phyloP scores from a whole-genome alignment of 2,797 vertebrate genomes.

The Cynopterus sphinx region DNA sequence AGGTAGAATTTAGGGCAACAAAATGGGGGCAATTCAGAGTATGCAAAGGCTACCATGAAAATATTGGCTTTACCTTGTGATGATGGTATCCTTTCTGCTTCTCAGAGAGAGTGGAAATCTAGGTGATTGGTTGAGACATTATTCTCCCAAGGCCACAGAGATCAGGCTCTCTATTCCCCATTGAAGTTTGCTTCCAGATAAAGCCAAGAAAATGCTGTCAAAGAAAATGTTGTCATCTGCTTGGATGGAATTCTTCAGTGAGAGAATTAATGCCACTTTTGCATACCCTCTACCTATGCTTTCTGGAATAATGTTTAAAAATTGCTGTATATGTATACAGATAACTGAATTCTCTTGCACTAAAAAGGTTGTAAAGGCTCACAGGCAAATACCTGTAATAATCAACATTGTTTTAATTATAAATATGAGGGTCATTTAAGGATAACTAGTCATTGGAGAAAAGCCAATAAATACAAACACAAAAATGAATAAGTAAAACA shows the following conservation, averaged over 20 bases:
- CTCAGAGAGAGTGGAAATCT: not conserved
- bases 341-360: not conserved
- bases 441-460: constrained; percentile 4
- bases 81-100: not conserved
- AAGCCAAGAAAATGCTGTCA: not conserved
- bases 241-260: not conserved
- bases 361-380: not conserved
- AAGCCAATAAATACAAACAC: not conserved
- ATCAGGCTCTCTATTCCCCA: not conserved
- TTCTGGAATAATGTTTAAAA: not conserved
- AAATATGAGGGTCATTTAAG: not conserved
- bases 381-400: not conserved
- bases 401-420: not conserved
- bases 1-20: not conserved
- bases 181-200: not conserved
- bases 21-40: not conserved
- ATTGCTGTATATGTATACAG: not conserved
- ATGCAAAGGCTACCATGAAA: not conserved
- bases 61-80: not conserved
- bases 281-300: not conserved
- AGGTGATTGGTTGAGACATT: not conserved
- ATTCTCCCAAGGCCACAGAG: not conserved
- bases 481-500: constrained; percentile 12
- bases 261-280: not conserved
- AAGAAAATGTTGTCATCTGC: not conserved